A percentile compares a stretch with the other conserved stretches of the same genome.
These are phyloP conservation scores for Sinocyclocheilus grahami DNA, from an alignment of 2,113 vertebrate species.

Conservation along the genomic window DNA sequence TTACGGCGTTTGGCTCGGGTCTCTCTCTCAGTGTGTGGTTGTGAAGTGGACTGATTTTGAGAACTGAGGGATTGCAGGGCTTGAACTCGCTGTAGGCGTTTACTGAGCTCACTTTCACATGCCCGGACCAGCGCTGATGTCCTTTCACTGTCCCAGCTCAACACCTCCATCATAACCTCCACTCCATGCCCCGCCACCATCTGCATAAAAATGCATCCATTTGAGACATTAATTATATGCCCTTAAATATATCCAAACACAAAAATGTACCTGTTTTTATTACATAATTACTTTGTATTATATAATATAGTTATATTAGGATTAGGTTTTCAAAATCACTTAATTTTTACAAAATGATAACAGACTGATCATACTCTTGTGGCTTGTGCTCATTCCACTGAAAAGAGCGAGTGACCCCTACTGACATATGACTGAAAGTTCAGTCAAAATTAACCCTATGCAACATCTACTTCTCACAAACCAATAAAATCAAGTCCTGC, in stretches of 20 bases:
- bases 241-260: not conserved
- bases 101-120: constrained; percentile 70
- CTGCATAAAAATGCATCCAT: constrained; percentile 50
- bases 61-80: constrained; percentile 69
- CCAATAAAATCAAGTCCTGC: not conserved
- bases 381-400: not conserved
- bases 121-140: constrained; percentile 67
- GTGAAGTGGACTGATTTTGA: constrained; percentile 23
- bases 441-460: not conserved
- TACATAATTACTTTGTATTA: not conserved
- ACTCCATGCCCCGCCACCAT: constrained; percentile 69
- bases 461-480: not conserved
- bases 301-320: not conserved
- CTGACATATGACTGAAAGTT: constrained; percentile 40
- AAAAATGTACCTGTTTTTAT: not conserved
- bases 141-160: constrained; percentile 68
- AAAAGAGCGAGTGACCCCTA: constrained; percentile 39
- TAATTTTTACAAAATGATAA: not conserved
- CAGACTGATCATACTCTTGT: not conserved
- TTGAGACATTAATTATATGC: not conserved
- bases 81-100: constrained; percentile 71
- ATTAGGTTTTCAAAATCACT: not conserved
- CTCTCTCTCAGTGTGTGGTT: constrained; percentile 28
- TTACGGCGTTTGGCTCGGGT: constrained; percentile 49
- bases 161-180: constrained; percentile 63